These are phyloP conservation scores for Cinara cedri DNA, from an alignment of 2,888 invertebrate genomes.

Conservation along the genomic window DNA sequence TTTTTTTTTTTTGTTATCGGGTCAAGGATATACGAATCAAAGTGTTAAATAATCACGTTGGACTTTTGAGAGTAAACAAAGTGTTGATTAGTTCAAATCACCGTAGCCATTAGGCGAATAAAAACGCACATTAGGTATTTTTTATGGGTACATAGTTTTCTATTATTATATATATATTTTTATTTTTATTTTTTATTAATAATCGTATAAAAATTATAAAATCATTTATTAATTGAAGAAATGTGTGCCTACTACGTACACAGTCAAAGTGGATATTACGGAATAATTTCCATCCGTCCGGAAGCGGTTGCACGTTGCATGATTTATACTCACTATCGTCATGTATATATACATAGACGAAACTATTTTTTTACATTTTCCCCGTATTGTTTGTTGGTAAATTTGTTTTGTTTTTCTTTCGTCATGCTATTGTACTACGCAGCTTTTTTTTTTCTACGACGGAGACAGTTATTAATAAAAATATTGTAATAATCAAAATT, in stretches of 20 bases:
- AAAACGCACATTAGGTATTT: not conserved
- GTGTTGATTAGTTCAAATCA: conserved; percentile 23
- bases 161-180: not conserved
- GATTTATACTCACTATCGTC: not conserved
- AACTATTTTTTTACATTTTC: not conserved
- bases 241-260: not conserved
- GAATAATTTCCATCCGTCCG: not conserved
- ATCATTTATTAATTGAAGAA: not conserved
- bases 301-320: not conserved
- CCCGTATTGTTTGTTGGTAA: not conserved
- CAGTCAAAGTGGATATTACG: not conserved
- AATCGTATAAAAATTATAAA: no score
- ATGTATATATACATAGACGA: no score
- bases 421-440: not conserved
- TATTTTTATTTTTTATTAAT: not conserved
- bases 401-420: not conserved
- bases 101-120: not conserved
- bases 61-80: conserved; percentile 21
- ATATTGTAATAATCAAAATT: no score
- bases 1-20: not conserved
- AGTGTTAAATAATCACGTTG: conserved; percentile 3
- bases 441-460: no score
- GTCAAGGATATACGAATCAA: conserved; percentile 38
- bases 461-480: no score
- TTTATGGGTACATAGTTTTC: not conserved